Evolutionary conservation across 1,140 invertebrate genomes (phyloP).

Genomic region (Parapsyche elsis): DNA sequence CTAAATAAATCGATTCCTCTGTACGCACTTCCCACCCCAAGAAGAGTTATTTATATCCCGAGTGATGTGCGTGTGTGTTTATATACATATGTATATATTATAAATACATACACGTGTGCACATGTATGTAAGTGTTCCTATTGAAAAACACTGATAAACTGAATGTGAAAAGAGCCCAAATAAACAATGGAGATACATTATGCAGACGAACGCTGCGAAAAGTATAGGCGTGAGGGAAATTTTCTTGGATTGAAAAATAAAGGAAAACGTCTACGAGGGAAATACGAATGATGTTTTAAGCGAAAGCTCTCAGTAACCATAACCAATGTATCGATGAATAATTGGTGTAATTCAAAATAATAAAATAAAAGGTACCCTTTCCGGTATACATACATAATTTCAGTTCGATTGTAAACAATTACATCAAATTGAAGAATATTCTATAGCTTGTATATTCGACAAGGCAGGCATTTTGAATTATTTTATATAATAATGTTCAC

Average conservation of each 20-base stretch:
- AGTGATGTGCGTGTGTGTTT: no score
- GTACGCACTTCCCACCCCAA: no score
- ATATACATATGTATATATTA: no score
- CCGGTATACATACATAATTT: no score
- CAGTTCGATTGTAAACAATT: no score
- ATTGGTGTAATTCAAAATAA: neutral
- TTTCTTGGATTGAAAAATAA: neutral
- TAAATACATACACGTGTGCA: neutral
- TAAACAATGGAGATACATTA: conserved; percentile 12
- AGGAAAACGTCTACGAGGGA: neutral
- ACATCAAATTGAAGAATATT: no score
- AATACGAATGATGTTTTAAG: conserved; percentile 8
- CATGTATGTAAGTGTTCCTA: neutral
- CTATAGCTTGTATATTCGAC: no score
- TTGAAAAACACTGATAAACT: conserved; percentile 14
- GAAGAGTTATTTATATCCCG: no score
- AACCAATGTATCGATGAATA: conserved; percentile 8
- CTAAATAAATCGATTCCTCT: neutral
- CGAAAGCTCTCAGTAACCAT: neutral
- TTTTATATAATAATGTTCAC: no score
- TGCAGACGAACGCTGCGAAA: neutral
- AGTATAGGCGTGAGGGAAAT: neutral
- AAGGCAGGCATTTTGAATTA: no score
- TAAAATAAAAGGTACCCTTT: no score
- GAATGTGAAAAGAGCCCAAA: neutral